Base-by-base conservation (phyloP, 2,797 vertebrate species). In the Hirundo rustica region DNA sequence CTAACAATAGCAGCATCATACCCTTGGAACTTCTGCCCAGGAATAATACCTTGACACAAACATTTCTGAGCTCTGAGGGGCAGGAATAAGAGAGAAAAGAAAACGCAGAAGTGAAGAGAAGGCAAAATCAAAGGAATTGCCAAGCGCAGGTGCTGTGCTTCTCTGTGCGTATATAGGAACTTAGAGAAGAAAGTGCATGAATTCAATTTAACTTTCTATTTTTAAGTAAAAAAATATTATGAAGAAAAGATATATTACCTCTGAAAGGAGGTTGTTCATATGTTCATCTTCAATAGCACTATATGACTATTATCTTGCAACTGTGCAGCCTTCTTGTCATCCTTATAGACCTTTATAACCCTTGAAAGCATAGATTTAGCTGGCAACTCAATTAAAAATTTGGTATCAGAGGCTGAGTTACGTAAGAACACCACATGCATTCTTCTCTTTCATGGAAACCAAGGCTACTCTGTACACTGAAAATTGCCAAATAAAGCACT, bases 41-140 rank as follows among this genome's bases (percentile, higher is more conserved):
- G 77, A 86, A 92, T 71, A 84, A 81, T 45, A 86, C 84, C 85
- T 92, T 81, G 76, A 70, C 65, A 26, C 48, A 88, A 94, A 91
- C 70, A 86, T 23, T 81, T 90, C 21, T 72, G 66, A 93, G 85
- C 66, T 81, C 60, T 13, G 58, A 96, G 67, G 54, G 42, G 55
- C 45, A 87, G 51, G 38, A 84, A 47, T 60, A 64, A 88, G 86
- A 89, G 55, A 21, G 45, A 73, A 88, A 81, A 66, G 45, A 66
- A 90, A 75, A 67, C 0, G 4, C 30, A 79, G 60, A 77, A 47
- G 51, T 32, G 44, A 89, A 94, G 42, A 60, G 29, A 82, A 44
- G 73, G 36, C 21, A 84, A 90, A 88, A 79, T 85, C 67, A 81
- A 71, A 90, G 55, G 34, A 86, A 90, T 1, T 71, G 26, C 20